These are phyloP conservation scores for Geophilus truncorum DNA, from an alignment of 2,888 invertebrate species.

Conservation along the genomic window DNA sequence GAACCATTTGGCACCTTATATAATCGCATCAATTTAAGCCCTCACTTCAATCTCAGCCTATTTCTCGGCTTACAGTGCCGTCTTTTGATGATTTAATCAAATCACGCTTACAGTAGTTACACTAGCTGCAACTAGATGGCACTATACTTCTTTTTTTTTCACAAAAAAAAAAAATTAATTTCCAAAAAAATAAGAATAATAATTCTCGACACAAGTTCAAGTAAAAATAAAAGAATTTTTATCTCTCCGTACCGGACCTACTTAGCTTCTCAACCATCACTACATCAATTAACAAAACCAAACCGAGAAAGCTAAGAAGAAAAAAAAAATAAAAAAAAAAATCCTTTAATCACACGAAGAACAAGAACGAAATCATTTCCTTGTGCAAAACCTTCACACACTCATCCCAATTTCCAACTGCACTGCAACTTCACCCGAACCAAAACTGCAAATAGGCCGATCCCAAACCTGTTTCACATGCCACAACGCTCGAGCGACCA, in stretches of 20 bases:
- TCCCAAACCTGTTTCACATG: slow-evolving; percentile 9
- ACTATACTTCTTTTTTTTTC: too few relatives aligned
- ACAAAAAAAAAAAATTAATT: too few relatives aligned
- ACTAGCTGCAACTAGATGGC: not conserved
- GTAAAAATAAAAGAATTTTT: too few relatives aligned
- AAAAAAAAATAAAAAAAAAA: not conserved
- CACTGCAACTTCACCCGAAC: not conserved
- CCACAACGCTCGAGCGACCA: not conserved
- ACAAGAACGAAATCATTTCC: not conserved
- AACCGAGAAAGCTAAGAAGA: not conserved
- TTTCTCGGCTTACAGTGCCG: too few relatives aligned
- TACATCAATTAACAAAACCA: not conserved
- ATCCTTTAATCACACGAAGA: not conserved
- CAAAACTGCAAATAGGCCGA: not conserved
- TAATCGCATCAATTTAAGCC: too few relatives aligned
- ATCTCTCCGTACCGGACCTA: too few relatives aligned
- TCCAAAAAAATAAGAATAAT: too few relatives aligned
- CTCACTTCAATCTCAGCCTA: too few relatives aligned
- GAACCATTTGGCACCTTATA: too few relatives aligned
- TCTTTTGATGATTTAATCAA: not conserved
- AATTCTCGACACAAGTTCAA: too few relatives aligned
- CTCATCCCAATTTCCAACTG: not conserved
- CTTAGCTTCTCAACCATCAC: not conserved
- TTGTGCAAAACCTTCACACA: not conserved
- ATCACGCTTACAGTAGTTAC: not conserved